Percentiles rank a stretch among this genome's conserved stretches.
phyloP scores from a whole-genome alignment of 2,113 vertebrate genomes.

The Gymnarchus niloticus region DNA sequence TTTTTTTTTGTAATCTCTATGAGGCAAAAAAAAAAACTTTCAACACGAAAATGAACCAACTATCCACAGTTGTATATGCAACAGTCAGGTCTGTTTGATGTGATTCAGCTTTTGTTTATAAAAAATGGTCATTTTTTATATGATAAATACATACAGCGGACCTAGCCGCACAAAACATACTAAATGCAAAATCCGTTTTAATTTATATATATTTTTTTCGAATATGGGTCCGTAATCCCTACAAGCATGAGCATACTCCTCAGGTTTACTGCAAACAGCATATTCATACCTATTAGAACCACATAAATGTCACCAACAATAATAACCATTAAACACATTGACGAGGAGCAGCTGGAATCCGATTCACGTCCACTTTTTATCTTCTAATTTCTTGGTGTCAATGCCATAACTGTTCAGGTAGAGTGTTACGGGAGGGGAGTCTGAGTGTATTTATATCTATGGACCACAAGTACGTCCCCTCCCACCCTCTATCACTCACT shows the following conservation, averaged over 20 bases:
- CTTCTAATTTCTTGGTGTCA: background rate
- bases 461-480: background rate
- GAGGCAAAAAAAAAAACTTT: background rate
- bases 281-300: background rate
- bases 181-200: background rate
- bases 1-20: background rate
- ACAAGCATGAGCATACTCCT: background rate
- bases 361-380: background rate
- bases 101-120: background rate
- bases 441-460: background rate
- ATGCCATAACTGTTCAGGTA: background rate
- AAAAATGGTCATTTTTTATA: background rate
- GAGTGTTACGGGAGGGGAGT: background rate
- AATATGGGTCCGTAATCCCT: background rate
- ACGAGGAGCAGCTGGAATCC: background rate
- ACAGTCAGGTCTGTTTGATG: background rate
- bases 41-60: background rate
- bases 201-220: background rate
- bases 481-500: background rate
- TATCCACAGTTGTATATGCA: background rate
- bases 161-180: background rate
- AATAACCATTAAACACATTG: background rate
- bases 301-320: conserved; percentile 2
- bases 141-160: background rate
- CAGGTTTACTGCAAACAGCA: background rate